Base-by-base conservation (phyloP, 1,140 invertebrate species). In the Riptortus pedestris region DNA sequence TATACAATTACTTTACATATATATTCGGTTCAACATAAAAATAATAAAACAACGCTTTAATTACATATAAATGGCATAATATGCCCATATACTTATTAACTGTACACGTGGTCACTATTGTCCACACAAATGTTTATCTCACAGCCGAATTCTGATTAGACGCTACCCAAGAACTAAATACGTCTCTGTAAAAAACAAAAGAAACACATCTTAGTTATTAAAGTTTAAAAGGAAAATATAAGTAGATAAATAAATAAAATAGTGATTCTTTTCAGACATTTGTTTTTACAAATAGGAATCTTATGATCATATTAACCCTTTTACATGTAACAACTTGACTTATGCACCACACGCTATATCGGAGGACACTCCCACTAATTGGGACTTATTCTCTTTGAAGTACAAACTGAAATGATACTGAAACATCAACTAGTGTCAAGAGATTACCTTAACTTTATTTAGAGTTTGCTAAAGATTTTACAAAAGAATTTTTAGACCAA, bases 101-200 rank as follows among this genome's bases (percentile, higher is more conserved):
- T 65, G 27, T 65, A 65, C 63, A 65, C 20, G 58, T 65, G 57
- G 63, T 52, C 55, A 60, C 55, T 52, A 57, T 18, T 57, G 28
- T 62, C 51, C 60, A 62, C 60, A 57, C 22, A 66, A 62, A 62
- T 66, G 65, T 66, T 31, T 66, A 66, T 66, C 62, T 67, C 66
- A 67, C 66, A 62, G 66, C 60, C 62, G 67, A 60, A 74, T 83
- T 86, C 76, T 87, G 84, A 79, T 91, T 89, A 65, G 85, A 83
- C 52, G 88, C 85, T 67, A 93, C 90, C 90, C 90, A 93, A 29
- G 84, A 88, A 70, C 84, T 88, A 78, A 91, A 93, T 48, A 93
- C 90, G 77, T 93, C 89, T 77, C 90, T 92, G 80, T 45, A 81
- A 83, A 67, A 70, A 62, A 62, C 18, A 64, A 67, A 65, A 66